Conservation (phyloP, 1,140 invertebrate genomes). For the Magallana angulata region DNA sequence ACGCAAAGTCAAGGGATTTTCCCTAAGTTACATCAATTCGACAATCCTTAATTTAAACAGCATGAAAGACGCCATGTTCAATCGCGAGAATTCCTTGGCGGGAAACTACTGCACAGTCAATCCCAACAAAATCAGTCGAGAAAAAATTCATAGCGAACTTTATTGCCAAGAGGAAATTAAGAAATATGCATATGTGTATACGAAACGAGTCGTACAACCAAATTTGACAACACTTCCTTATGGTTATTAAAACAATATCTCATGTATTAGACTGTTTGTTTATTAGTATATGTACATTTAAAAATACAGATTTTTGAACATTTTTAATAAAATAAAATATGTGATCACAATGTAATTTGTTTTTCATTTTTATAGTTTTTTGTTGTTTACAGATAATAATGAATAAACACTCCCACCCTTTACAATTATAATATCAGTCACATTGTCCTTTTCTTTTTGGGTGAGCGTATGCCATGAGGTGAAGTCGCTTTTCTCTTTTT, state of each 20-base stretch:
- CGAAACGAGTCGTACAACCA: slow-evolving; percentile 35
- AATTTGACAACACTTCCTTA: slow-evolving; percentile 37
- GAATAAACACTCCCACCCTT: not conserved
- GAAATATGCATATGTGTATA: slow-evolving; percentile 45
- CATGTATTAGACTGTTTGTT: no score
- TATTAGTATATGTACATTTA: no score
- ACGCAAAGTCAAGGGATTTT: slow-evolving; percentile 60
- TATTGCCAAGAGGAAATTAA: slow-evolving; percentile 45
- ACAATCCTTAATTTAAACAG: slow-evolving; percentile 49
- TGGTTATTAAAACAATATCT: slow-evolving; percentile 29
- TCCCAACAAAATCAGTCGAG: slow-evolving; percentile 39
- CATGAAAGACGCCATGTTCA: slow-evolving; percentile 44
- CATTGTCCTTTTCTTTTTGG: not conserved
- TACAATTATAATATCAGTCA: slow-evolving; percentile 11
- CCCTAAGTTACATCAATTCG: slow-evolving; percentile 47
- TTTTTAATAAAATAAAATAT: no score
- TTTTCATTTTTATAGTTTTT: no score
- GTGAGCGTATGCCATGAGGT: not conserved
- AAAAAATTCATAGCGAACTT: slow-evolving; percentile 29
- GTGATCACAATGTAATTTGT: no score
- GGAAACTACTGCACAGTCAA: slow-evolving; percentile 19
- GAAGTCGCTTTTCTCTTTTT: slow-evolving; percentile 10
- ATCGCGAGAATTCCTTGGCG: not conserved
- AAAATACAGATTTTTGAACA: no score
- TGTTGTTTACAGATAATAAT: not conserved